phyloP scores from a whole-genome alignment of 2,888 invertebrate species.

The Latheticus oryzae region DNA sequence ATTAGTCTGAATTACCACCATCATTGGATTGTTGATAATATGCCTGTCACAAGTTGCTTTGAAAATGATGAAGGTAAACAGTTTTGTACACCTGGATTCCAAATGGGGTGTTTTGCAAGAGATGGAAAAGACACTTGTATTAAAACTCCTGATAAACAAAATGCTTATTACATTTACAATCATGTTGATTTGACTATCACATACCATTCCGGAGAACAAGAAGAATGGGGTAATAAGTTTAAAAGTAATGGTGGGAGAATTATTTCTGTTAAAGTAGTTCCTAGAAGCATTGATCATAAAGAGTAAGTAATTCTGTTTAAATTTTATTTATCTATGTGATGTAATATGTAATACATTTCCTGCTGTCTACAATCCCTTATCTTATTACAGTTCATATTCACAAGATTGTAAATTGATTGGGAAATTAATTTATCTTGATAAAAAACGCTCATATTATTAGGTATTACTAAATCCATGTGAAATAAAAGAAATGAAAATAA shows the following conservation, averaged over 20 bases:
- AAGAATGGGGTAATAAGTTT: slow-evolving; percentile 88
- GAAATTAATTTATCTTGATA: no score
- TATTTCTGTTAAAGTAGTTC: slow-evolving; percentile 77
- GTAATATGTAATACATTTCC: no score
- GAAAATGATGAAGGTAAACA: slow-evolving; percentile 75
- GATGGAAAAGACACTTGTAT: slow-evolving; percentile 58
- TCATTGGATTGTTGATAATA: slow-evolving; percentile 99
- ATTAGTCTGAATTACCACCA: slow-evolving; percentile 95
- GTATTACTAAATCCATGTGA: no score
- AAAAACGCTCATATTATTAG: no score
- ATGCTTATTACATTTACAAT: slow-evolving; percentile 94
- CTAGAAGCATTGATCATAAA: slow-evolving; percentile 61
- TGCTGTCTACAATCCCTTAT: no score
- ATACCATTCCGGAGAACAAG: slow-evolving; percentile 89
- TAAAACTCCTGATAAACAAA: slow-evolving; percentile 64
- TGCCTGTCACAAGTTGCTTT: slow-evolving; percentile 97
- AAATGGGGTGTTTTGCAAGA: slow-evolving; percentile 85
- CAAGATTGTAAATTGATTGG: no score
- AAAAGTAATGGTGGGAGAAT: slow-evolving; percentile 89
- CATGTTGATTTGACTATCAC: slow-evolving; percentile 94
- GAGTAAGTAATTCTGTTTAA: slow-evolving; percentile 51
- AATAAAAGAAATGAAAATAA: no score
- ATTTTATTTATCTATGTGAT: no score
- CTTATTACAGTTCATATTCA: no score
- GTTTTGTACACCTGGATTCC: slow-evolving; percentile 96